Base-by-base conservation (phyloP, 2,888 invertebrate genomes). In the Xanthia togata region DNA sequence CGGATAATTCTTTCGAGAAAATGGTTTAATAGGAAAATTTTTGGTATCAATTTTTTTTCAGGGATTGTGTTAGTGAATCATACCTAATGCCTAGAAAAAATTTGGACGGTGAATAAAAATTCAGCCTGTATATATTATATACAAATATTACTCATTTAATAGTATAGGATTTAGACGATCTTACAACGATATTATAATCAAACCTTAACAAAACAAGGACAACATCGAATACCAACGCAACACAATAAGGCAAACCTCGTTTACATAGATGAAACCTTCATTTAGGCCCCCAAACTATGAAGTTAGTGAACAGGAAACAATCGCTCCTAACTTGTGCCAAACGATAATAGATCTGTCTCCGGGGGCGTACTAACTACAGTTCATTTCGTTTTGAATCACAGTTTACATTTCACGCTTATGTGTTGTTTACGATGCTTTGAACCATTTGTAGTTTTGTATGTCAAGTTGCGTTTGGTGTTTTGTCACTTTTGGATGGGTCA, bases 381-480 rank as follows among this genome's bases (percentile, higher is more conserved):
- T 83, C 79, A 81, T 87, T 88, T 87, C 79, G 84, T 73, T 87
- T 87, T 76, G 79, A 87, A 88, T 87, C 85, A 86, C 88, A 76
- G 88, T 89, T 89, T 87, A 84, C 86, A 82, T 84, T 83, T 83
- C 78, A 78, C 86, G 57, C 83, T 73, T 64, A 85, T 82, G 89
- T 76, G 74, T 87, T 89, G 86, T 87, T 81, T 83, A 73, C 70
- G 38, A 72, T 74, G 47, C 41, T 70, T 63, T 41, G 23, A 44
- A 44, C 68, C 35, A 50, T 81, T 82, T 78, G 31, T 41, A 76
- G 64, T n/a, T 59, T 59, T 62, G 77, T 76, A n/a, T 5, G 23
- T 70, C 26, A 71, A 73, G 35, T 35, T 38, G 38, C 2, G 55
- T 69, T 35, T n/a, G 17, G 35, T 47, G 41, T 69, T 67, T 70